Evolutionary conservation across 2,113 vertebrate genomes (phyloP).

Genomic region (Lagenorhynchus albirostris): DNA sequence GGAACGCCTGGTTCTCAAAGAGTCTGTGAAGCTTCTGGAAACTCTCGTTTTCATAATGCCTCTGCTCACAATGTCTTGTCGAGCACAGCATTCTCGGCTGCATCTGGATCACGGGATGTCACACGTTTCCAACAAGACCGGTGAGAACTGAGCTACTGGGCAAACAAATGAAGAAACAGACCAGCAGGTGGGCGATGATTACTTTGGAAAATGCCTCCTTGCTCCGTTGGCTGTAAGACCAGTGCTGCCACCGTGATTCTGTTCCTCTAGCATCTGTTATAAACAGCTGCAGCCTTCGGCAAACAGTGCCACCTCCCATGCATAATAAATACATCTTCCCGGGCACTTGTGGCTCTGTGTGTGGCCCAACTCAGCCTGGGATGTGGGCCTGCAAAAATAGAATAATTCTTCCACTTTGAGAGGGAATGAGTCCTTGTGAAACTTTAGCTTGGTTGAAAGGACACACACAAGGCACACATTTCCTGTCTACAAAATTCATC

Average conservation of each 20-base stretch:
- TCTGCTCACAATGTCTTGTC: rapidly evolving
- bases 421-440: not conserved
- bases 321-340: rapidly evolving
- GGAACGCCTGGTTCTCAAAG: not conserved
- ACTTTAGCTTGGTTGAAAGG: not conserved
- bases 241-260: rapidly evolving
- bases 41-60: rapidly evolving
- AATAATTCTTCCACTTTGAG: not conserved
- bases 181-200: rapidly evolving
- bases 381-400: not conserved
- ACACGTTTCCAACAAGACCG: rapidly evolving
- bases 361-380: not conserved
- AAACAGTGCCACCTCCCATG: not conserved
- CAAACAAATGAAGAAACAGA: too few species aligned
- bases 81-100: rapidly evolving
- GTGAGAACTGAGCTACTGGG: rapidly evolving
- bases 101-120: rapidly evolving
- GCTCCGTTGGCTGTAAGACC: not conserved
- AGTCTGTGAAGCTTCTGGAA: not conserved
- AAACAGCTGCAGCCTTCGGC: not conserved
- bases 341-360: not conserved
- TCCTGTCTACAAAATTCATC: not conserved
- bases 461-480: not conserved
- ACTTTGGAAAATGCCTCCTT: not conserved
- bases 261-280: not conserved